These are phyloP conservation scores for Chelon labrosus DNA, from an alignment of 2,797 vertebrate species.

Conservation along the genomic window DNA sequence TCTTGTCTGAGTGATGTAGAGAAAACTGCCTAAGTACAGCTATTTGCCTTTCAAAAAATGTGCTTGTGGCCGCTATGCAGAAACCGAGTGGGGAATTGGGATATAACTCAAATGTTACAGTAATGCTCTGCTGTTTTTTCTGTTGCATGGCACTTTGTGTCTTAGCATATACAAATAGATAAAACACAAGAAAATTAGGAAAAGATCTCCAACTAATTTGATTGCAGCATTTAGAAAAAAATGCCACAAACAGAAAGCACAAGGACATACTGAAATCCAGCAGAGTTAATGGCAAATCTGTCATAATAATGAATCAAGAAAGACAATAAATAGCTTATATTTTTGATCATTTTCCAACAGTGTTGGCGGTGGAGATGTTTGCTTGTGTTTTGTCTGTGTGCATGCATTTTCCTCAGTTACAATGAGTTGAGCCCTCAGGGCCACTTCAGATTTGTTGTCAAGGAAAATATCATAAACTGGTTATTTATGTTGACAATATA, in stretches of 20 bases:
- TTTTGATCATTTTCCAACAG: too few relatives aligned
- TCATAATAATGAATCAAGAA: neutral
- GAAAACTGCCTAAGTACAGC: neutral
- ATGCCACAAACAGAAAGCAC: neutral
- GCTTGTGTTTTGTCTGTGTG: neutral
- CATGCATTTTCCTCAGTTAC: neutral
- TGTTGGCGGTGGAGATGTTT: neutral
- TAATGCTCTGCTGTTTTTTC: neutral
- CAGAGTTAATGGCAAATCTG: neutral
- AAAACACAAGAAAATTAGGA: neutral
- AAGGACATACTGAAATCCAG: neutral
- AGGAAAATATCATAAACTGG: neutral
- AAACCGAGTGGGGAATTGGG: neutral
- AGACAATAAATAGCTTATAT: neutral
- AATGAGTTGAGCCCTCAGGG: too few relatives aligned
- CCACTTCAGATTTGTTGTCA: neutral
- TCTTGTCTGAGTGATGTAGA: neutral
- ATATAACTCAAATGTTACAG: neutral
- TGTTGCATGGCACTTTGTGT: too few relatives aligned
- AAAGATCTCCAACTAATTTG: neutral
- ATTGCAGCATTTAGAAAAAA: neutral
- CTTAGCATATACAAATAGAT: neutral
- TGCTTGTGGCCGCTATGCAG: neutral
- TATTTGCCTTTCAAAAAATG: neutral
- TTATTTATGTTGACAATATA: constrained; percentile 4